Conservation (phyloP, 2,113 vertebrate species). For the Scytalopus superciliaris region DNA sequence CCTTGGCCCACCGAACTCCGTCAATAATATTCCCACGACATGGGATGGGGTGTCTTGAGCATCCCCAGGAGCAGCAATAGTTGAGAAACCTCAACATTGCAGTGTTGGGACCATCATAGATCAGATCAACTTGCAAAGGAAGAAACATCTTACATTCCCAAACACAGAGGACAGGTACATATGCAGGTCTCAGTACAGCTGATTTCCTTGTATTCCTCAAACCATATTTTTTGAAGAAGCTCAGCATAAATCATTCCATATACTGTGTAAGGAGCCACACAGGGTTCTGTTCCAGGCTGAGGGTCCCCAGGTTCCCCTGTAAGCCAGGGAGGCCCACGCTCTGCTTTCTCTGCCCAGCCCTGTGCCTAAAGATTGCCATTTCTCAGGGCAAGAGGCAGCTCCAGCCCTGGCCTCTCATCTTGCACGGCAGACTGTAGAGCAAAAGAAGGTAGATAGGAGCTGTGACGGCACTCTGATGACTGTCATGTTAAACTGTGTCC, state of each 20-base stretch:
- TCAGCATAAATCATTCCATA: neutral
- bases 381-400: neutral
- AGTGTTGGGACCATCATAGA: fast-evolving
- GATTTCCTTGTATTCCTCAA: neutral
- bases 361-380: neutral
- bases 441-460: neutral
- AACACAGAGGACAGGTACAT: neutral
- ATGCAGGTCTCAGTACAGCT: neutral
- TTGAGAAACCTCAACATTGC: neutral
- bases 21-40: neutral
- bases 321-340: fast-evolving
- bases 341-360: neutral
- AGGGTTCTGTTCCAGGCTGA: neutral
- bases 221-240: neutral
- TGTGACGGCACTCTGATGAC: constrained; percentile 11
- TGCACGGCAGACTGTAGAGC: neutral
- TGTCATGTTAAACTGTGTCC: constrained; percentile 34
- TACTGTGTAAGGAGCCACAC: neutral
- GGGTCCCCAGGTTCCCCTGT: too few species aligned
- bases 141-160: neutral
- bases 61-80: neutral
- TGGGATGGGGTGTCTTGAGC: neutral
- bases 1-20: neutral
- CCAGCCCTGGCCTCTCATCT: neutral
- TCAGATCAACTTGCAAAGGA: neutral